Evolutionary conservation across 2,888 invertebrate species (phyloP), one percentile per base, ranked within the genome.

Genomic region (Amphiduros pacificus): DNA sequence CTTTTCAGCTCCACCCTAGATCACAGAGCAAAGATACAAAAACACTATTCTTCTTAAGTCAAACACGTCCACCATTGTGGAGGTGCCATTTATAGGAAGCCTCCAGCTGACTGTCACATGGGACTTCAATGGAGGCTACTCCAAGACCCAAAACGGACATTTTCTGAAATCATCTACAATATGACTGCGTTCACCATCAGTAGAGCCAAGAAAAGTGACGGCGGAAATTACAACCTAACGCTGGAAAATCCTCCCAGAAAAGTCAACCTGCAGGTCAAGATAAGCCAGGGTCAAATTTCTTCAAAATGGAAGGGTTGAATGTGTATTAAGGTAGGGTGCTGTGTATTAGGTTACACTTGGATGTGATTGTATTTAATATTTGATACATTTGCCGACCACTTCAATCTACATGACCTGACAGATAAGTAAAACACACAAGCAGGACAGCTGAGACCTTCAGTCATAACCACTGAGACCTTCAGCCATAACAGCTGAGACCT

Each of bases 201-300:
- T 0, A 86, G 87, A 62, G 86, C 93, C 57, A 65, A 65, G 53
- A 50, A 65, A n/a, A 84, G 86, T 14, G 93, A 94, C 82, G 87
- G 93, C 60, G 94, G 94, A 1, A 92, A 92, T 82, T 94, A 94
- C 77, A 89, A 89, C 74, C 87, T 94, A 32, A 88, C 88, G 67
- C 91, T 92, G 0, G 87, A 87, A 36, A 94, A 93, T 80, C 87
- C 87, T 68, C 86, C 93, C 52, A 93, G 93, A 0, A 91, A 92
- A 77, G 91, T 63, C 26, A 52, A 57, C 9, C 41, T 72, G 9
- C 57, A 40, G 36, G 90, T 93, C 71, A 93, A 93, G 48, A 89
- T 94, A n/a, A n/a, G n/a, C n/a, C n/a, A n/a, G n/a, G n/a, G n/a
- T n/a, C n/a, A n/a, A n/a, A n/a, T n/a, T n/a, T n/a, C n/a, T n/a